Evolutionary conservation across 1,140 invertebrate species (phyloP).

Genomic region (Berghia stephanieae): DNA sequence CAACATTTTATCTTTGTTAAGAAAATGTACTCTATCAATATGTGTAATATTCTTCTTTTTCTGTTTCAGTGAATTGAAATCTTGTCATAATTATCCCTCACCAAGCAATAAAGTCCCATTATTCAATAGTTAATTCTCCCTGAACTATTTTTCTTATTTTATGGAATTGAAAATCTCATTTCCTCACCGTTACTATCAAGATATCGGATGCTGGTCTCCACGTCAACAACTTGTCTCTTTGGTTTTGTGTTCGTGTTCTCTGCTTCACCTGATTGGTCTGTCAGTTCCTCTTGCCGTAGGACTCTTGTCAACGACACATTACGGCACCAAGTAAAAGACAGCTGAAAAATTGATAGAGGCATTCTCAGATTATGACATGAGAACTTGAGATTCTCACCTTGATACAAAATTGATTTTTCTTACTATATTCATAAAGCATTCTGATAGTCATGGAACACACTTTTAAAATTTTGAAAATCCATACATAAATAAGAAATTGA

Average conservation of each 20-base stretch:
- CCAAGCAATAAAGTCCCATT: not conserved
- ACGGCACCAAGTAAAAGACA: too few species aligned
- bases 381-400: too few species aligned
- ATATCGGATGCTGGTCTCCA: slow-evolving; percentile 87
- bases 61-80: not conserved
- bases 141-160: not conserved
- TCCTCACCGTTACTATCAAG: slow-evolving; percentile 78
- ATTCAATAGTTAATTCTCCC: not conserved
- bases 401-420: too few species aligned
- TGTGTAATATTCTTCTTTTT: not conserved
- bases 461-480: too few species aligned
- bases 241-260: slow-evolving; percentile 65
- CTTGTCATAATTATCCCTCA: not conserved
- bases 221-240: slow-evolving; percentile 75
- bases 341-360: too few species aligned
- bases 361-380: too few species aligned
- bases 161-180: not conserved
- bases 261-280: slow-evolving; percentile 32
- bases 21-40: not conserved
- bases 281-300: not conserved
- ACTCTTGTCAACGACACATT: too few species aligned
- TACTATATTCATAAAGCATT: too few species aligned
- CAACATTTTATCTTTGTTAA: not conserved
- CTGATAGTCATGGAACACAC: too few species aligned
- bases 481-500: too few species aligned